Evolutionary conservation across 2,113 vertebrate species (phyloP), one percentile per base, ranked within the genome.

Genomic region (Rostratula benghalensis): DNA sequence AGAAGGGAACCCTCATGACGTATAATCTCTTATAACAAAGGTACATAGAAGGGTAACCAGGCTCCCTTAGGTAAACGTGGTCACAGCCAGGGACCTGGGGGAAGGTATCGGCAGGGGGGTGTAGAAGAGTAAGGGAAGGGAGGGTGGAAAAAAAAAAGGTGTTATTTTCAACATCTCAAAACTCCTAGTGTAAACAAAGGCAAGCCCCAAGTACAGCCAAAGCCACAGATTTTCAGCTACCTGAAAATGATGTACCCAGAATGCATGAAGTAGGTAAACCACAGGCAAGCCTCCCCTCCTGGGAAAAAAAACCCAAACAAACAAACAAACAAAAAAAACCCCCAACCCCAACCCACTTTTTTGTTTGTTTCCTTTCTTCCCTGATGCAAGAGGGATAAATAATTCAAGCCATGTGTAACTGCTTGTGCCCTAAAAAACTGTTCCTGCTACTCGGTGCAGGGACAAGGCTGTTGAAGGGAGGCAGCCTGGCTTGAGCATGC

Each of bases 371-470:
- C 13, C 5, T 90, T 84, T 63, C 37, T 94, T 89, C 33, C 56
- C 94, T 96, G 81, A 83, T 96, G 96, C 95, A 97, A 91, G 91
- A 82, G 31, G 96, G 90, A 98, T 98, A 98, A 98, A 98, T 98
- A 98, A 98, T 98, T 98, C 97, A 98, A 97, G 97, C 95, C 96
- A 98, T 78, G 53, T 98, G 96, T 98, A 98, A 97, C 96, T 43
- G 90, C 93, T 98, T 97, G 95, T 88, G 90, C 97, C 98, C 97
- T 96, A 97, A 98, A 98, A 98, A 98, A 98, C 97, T 97, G 93
- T 97, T 97, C 88, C 93, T 97, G 94, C 92, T 92, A 96, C 95
- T 97, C 87, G 57, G 83, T 94, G 92, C 95, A 92, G 54, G 78
- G 83, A 75, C 83, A 75, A 90, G 33, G 83, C 80, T 88, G 63